Evolutionary conservation across 2,888 invertebrate species (phyloP).

Genomic region (Philopedon plagiatum): DNA sequence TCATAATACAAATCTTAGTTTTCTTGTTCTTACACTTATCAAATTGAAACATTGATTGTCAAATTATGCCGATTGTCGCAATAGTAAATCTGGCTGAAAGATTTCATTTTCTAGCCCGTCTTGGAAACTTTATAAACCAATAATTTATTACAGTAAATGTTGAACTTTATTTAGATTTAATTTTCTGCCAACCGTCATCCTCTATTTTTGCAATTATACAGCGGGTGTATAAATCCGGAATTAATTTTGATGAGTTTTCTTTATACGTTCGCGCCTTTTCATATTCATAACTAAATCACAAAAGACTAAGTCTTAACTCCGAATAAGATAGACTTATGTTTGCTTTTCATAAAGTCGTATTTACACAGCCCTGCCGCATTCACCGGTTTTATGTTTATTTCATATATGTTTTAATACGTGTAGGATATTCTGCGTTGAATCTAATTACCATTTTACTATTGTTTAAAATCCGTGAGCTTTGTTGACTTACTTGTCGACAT

Average conservation of each 20-base stretch:
- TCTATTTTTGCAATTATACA: constrained; percentile 14
- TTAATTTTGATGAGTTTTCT: constrained; percentile 47
- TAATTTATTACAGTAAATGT: no score
- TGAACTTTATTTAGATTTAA: not conserved
- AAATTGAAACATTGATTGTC: no score
- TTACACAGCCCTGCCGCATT: constrained; percentile 46
- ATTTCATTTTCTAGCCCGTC: no score
- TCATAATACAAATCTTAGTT: no score
- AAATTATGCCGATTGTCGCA: no score
- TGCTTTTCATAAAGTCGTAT: constrained; percentile 50
- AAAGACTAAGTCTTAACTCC: constrained; percentile 27
- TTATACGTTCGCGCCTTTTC: constrained; percentile 46
- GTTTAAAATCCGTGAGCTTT: constrained; percentile 47
- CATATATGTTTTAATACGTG: constrained; percentile 41
- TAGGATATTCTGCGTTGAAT: constrained; percentile 46
- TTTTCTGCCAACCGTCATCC: constrained; percentile 7
- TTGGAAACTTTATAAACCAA: no score
- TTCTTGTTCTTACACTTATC: no score
- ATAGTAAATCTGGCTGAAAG: no score
- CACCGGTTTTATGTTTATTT: constrained; percentile 49
- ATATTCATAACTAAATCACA: constrained; percentile 47
- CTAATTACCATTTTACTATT: constrained; percentile 51
- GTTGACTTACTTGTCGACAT: constrained; percentile 47
- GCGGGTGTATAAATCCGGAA: constrained; percentile 35
- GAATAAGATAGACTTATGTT: constrained; percentile 46